phyloP scores from a whole-genome alignment of 2,797 vertebrate species.

The Catostomus latipinnis region DNA sequence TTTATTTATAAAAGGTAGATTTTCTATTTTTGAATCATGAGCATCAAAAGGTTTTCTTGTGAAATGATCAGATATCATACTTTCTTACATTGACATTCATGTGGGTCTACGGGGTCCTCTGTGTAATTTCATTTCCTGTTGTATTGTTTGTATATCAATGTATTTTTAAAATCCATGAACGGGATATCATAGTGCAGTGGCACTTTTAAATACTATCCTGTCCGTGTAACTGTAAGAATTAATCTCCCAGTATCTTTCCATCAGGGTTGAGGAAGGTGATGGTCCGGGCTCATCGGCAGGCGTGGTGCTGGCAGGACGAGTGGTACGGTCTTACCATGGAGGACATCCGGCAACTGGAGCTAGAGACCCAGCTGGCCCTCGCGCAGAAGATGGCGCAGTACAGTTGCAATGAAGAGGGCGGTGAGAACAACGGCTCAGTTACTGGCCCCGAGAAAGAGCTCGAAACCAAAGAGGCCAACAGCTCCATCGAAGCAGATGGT shows the following conservation, averaged over 20 bases:
- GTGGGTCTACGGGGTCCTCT: too few relatives aligned
- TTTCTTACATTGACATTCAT: too few relatives aligned
- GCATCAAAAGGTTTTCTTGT: too few relatives aligned
- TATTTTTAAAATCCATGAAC: too few relatives aligned
- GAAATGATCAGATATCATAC: too few relatives aligned
- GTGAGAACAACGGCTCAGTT: constrained; percentile 74
- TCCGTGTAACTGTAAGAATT: not conserved
- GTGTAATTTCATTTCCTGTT: too few relatives aligned
- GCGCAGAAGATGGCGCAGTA: constrained; percentile 97
- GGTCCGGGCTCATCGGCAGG: constrained; percentile 96
- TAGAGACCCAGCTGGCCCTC: constrained; percentile 92
- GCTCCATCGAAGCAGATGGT: constrained; percentile 76
- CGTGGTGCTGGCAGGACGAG: constrained; percentile 99
- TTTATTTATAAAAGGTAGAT: too few relatives aligned
- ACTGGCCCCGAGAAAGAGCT: constrained; percentile 75
- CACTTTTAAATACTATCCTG: too few relatives aligned
- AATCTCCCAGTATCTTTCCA: not conserved
- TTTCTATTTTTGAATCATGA: too few relatives aligned
- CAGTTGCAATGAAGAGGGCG: constrained; percentile 81
- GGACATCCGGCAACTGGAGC: constrained; percentile 93
- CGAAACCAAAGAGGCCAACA: constrained; percentile 75
- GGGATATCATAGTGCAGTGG: too few relatives aligned
- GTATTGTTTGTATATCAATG: too few relatives aligned
- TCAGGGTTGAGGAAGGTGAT: constrained; percentile 95
- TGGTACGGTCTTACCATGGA: constrained; percentile 97